phyloP scores from a whole-genome alignment of 2,113 vertebrate species.

The Natator depressus region DNA sequence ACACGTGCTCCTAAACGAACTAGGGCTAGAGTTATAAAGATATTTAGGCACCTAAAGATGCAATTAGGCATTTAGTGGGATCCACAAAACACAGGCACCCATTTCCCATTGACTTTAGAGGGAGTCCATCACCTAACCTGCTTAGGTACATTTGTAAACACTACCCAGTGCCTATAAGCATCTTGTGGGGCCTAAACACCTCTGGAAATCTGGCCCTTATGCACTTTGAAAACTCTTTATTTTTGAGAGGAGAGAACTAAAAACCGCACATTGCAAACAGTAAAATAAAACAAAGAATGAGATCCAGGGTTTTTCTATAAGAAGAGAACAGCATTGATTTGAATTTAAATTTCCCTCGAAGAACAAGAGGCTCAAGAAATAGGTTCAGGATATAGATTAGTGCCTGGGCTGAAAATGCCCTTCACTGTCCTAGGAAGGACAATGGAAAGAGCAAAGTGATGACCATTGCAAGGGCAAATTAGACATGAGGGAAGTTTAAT shows the following conservation, averaged over 20 bases:
- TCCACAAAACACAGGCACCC: background rate
- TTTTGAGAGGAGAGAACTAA: background rate
- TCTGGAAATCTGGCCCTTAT: background rate
- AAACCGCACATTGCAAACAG: background rate
- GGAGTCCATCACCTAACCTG: background rate
- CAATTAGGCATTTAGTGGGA: background rate
- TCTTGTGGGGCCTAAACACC: background rate
- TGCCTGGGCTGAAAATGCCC: background rate
- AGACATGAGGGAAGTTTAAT: background rate
- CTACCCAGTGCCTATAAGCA: background rate
- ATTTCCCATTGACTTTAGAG: background rate
- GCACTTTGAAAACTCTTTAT: background rate
- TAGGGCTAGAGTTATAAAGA: background rate
- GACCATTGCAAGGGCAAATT: background rate
- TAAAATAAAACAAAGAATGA: background rate
- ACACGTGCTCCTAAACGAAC: background rate
- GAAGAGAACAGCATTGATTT: background rate
- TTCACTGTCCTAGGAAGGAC: background rate
- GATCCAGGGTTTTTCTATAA: background rate
- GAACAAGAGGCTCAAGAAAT: background rate
- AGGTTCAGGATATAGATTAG: background rate
- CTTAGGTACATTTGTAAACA: background rate
- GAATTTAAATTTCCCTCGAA: background rate
- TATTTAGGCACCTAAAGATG: background rate
- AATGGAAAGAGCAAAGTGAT: background rate